Percentiles rank a stretch among this genome's conserved stretches.
Evolutionary conservation across 2,888 invertebrate genomes (phyloP).

Genomic region (Lamellibrachia satsuma): DNA sequence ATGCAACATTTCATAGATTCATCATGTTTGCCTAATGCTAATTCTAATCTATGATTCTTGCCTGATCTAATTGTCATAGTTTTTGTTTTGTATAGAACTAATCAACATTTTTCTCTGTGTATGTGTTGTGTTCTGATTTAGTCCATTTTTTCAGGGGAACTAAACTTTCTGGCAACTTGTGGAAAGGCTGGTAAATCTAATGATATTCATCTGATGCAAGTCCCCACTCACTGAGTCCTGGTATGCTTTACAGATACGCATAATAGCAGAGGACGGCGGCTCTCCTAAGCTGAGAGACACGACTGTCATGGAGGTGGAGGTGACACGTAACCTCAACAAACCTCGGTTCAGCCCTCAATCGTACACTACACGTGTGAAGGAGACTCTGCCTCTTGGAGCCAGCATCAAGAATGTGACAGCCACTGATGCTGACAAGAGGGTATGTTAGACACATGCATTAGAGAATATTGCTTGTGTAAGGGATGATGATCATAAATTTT

Average conservation of each 20-base stretch:
- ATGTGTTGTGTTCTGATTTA: not conserved
- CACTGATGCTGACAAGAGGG: slow-evolving; percentile 48
- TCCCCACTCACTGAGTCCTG: not conserved
- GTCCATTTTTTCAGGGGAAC: not conserved
- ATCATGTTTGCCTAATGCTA: no score
- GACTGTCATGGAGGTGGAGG: slow-evolving; percentile 44
- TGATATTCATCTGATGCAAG: not conserved
- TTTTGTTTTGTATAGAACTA: no score
- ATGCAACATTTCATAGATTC: not conserved
- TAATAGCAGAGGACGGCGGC: slow-evolving; percentile 51
- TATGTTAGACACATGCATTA: slow-evolving; percentile 35
- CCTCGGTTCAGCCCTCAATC: slow-evolving; percentile 35
- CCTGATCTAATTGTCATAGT: no score
- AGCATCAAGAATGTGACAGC: slow-evolving; percentile 48
- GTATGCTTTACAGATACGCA: slow-evolving; percentile 44
- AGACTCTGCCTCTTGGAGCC: slow-evolving; percentile 49
- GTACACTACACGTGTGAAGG: slow-evolving; percentile 45
- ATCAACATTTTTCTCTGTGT: no score
- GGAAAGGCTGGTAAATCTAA: not conserved
- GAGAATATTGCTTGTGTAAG: not conserved
- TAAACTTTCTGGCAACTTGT: not conserved
- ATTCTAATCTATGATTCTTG: no score
- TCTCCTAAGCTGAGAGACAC: slow-evolving; percentile 42
- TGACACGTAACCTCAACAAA: slow-evolving; percentile 44
- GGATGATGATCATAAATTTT: not conserved